A percentile compares a stretch with the other conserved stretches of the same genome.
These are phyloP conservation scores for Onthophagus taurus DNA, from an alignment of 1,140 invertebrate species.

Conservation along the genomic window DNA sequence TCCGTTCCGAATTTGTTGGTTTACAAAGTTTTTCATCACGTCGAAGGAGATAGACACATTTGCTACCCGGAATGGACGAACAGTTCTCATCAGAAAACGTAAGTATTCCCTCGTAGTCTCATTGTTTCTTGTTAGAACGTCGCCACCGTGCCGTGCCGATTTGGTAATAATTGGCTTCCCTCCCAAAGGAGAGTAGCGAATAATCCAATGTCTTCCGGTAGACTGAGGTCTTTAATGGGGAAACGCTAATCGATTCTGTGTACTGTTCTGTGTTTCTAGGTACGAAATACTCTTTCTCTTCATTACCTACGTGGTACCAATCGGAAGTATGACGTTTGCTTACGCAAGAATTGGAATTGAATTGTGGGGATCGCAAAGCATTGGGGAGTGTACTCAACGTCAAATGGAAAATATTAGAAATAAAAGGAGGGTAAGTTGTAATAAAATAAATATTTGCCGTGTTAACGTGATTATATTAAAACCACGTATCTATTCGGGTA, in stretches of 20 bases:
- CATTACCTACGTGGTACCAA: conserved; percentile 89
- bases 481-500: not conserved
- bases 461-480: not conserved
- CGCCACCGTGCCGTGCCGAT: not conserved
- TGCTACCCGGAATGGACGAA: no score
- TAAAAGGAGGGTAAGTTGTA: conserved; percentile 75
- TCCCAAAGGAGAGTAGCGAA: not conserved
- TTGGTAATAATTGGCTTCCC: not conserved
- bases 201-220: not conserved
- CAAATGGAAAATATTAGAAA: conserved; percentile 87
- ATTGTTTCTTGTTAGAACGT: no score
- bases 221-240: no score
- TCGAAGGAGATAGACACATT: conserved; percentile 42
- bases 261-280: conserved; percentile 46
- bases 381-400: conserved; percentile 84
- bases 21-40: conserved; percentile 56
- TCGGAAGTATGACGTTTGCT: conserved; percentile 83
- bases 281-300: conserved; percentile 83
- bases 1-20: conserved; percentile 78
- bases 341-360: conserved; percentile 85
- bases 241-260: no score
- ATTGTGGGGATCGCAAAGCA: conserved; percentile 90
- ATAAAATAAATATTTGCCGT: not conserved
- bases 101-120: no score
- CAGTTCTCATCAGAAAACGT: no score